phyloP scores from a whole-genome alignment of 2,888 invertebrate genomes.

The Hedya salicella region DNA sequence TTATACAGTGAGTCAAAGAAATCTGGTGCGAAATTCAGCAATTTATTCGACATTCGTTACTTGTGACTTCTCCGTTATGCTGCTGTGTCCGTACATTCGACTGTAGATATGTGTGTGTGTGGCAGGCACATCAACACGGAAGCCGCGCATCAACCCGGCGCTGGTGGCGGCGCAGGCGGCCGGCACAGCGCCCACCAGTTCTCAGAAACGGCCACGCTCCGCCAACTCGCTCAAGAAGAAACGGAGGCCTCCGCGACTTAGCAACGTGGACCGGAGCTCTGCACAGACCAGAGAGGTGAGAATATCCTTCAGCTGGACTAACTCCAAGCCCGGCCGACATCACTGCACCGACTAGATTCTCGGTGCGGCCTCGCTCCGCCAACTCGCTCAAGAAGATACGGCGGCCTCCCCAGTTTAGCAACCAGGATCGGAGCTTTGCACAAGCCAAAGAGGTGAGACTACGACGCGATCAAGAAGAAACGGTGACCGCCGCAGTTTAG shows the following conservation, averaged over 20 bases:
- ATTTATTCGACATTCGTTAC: too few relatives aligned
- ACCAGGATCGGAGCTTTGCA: slow-evolving; percentile 96
- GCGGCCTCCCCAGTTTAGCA: slow-evolving; percentile 92
- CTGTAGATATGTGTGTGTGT: too few relatives aligned
- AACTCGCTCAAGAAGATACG: slow-evolving; percentile 85
- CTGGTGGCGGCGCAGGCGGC: slow-evolving; percentile 97
- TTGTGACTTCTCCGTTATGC: too few relatives aligned
- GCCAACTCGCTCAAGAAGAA: slow-evolving; percentile 86
- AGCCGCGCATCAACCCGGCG: slow-evolving; percentile 98
- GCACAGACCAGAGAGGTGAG: slow-evolving; percentile 95
- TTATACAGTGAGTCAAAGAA: too few relatives aligned
- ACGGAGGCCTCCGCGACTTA: slow-evolving; percentile 90
- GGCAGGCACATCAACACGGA: slow-evolving; percentile 93
- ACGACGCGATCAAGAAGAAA: slow-evolving; percentile 84
- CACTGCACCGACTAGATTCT: slow-evolving; percentile 81
- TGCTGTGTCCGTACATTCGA: too few relatives aligned
- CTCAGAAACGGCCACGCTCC: slow-evolving; percentile 80
- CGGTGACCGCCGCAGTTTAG: slow-evolving; percentile 91
- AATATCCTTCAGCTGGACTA: not conserved
- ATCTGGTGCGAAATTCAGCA: too few relatives aligned
- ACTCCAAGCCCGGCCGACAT: slow-evolving; percentile 87
- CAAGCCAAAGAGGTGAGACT: slow-evolving; percentile 93
- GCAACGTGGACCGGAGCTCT: slow-evolving; percentile 96
- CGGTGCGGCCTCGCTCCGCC: slow-evolving; percentile 82
- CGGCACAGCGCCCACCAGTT: slow-evolving; percentile 82